Evolutionary conservation across 2,888 invertebrate genomes (phyloP).

Genomic region (Aplocera efformata): DNA sequence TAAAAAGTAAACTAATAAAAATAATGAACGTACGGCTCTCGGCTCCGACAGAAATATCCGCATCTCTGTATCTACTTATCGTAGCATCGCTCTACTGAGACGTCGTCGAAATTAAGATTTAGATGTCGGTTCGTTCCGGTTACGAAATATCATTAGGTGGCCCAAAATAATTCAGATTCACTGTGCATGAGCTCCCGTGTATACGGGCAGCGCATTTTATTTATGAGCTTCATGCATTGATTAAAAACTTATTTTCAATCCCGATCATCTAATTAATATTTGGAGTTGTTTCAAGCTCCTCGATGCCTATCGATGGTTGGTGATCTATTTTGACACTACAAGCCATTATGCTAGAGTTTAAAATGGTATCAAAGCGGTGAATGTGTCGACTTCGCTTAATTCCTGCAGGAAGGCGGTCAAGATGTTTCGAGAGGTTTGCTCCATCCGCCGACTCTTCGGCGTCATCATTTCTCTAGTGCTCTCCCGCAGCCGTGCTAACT

Average conservation of each 20-base stretch:
- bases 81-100: conserved; percentile 30
- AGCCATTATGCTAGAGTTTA: conserved; percentile 23
- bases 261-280: conserved; percentile 29
- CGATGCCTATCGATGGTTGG: conserved; percentile 16
- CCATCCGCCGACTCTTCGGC: conserved; percentile 41
- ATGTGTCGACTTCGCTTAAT: conserved; percentile 60
- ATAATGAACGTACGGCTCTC: conserved; percentile 52
- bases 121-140: conserved; percentile 42
- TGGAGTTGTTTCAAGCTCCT: conserved; percentile 27
- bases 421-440: conserved; percentile 57
- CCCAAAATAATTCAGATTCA: conserved; percentile 19
- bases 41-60: conserved; percentile 64
- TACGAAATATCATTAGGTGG: conserved; percentile 36
- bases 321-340: conserved; percentile 28
- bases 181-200: conserved; percentile 18
- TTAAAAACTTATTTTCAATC: conserved; percentile 30
- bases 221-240: conserved; percentile 24
- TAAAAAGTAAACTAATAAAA: conserved; percentile 50
- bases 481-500: conserved; percentile 51
- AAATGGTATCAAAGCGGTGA: conserved; percentile 28
- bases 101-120: conserved; percentile 47
- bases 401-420: conserved; percentile 67
- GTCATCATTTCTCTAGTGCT: conserved; percentile 63
- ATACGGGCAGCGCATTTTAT: conserved; percentile 17
- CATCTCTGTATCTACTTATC: conserved; percentile 40